Conservation (phyloP, 2,888 invertebrate genomes). For the Oasisia sp. region DNA sequence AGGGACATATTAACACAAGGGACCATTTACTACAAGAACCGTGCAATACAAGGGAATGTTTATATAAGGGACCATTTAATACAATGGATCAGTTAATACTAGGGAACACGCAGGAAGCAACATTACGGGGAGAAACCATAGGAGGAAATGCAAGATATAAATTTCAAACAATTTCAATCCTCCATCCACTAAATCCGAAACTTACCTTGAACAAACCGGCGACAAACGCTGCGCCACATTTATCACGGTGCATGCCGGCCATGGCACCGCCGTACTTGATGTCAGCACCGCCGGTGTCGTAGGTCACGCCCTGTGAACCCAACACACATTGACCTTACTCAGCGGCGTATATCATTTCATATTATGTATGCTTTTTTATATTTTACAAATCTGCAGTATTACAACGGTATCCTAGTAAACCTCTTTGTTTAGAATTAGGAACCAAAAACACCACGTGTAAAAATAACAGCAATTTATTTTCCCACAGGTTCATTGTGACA, state of each 20-base stretch:
- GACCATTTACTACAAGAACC: too few species aligned
- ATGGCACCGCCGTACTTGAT: constrained; percentile 78
- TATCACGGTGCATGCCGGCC: constrained; percentile 76
- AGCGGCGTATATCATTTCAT: neutral
- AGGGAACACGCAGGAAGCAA: too few species aligned
- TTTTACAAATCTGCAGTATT: neutral
- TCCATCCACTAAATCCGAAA: neutral
- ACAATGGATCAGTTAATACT: neutral
- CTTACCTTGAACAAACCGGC: constrained; percentile 89
- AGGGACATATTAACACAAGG: too few species aligned
- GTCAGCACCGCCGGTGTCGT: constrained; percentile 77
- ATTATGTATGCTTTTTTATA: neutral
- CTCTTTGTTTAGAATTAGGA: too few species aligned
- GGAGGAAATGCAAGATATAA: too few species aligned
- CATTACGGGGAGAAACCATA: too few species aligned
- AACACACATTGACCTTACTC: neutral
- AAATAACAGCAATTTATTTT: too few species aligned
- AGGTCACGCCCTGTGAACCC: constrained; percentile 71
- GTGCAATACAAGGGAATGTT: too few species aligned
- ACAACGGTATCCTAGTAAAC: neutral
- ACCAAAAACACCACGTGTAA: neutral
- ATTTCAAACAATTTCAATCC: too few species aligned
- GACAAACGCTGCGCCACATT: constrained; percentile 92
- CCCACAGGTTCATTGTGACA: too few species aligned
- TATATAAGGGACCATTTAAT: neutral